Evolutionary conservation across 2,888 invertebrate genomes (phyloP).

Genomic region (Unio pictorum): DNA sequence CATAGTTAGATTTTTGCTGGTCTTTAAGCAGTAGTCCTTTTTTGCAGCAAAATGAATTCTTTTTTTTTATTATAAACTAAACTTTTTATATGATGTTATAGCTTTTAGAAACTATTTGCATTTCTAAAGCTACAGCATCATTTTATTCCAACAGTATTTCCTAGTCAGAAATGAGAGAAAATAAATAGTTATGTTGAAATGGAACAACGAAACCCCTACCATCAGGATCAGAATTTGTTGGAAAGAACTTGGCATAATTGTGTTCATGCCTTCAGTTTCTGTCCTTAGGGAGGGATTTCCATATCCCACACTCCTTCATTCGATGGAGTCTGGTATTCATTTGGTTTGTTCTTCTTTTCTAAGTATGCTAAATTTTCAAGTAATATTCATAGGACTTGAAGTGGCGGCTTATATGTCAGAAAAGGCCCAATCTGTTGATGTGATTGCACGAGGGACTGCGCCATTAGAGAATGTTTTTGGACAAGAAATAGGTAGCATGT

Average conservation of each 20-base stretch:
- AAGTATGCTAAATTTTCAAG: slow-evolving; percentile 6
- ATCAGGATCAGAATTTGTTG: too few species aligned
- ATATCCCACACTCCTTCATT: neutral
- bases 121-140: too few species aligned
- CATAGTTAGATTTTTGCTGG: too few species aligned
- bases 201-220: too few species aligned
- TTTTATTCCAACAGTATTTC: too few species aligned
- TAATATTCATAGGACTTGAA: slow-evolving; percentile 77
- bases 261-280: neutral
- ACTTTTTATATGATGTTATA: too few species aligned
- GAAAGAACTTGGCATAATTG: slow-evolving; percentile 1
- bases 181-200: too few species aligned
- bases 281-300: neutral
- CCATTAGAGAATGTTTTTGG: slow-evolving; percentile 87
- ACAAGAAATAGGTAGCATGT: slow-evolving; percentile 80
- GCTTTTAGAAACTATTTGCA: too few species aligned
- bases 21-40: too few species aligned
- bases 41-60: too few species aligned
- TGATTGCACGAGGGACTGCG: slow-evolving; percentile 81
- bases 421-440: slow-evolving; percentile 85
- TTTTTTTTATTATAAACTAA: too few species aligned
- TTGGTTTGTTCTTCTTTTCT: slow-evolving; percentile 1
- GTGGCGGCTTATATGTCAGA: slow-evolving; percentile 82
- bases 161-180: too few species aligned
- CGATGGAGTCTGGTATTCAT: neutral